A percentile compares a stretch with the other conserved stretches of the same genome.
phyloP scores from a whole-genome alignment of 2,888 invertebrate species.

The Conomelus anceps region DNA sequence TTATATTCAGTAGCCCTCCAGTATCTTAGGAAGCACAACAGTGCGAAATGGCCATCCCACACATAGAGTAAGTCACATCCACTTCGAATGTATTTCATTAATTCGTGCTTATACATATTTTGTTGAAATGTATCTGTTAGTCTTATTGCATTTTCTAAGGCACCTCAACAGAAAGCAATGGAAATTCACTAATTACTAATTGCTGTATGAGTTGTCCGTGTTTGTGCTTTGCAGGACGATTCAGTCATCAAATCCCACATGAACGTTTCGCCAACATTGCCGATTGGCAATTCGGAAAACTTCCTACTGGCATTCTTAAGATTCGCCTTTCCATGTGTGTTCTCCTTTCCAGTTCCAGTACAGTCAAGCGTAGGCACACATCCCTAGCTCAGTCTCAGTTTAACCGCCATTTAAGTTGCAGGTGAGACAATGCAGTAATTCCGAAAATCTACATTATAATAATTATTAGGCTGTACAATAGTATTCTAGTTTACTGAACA shows the following conservation, averaged over 20 bases:
- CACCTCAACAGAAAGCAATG: neutral
- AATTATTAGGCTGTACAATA: neutral
- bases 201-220: neutral
- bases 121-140: no score
- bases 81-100: no score
- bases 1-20: no score
- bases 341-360: no score
- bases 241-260: neutral
- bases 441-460: neutral
- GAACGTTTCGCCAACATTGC: neutral
- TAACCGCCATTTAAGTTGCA: neutral
- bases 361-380: neutral
- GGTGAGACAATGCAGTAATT: neutral
- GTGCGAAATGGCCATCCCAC: no score
- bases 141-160: no score
- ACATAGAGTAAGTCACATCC: no score
- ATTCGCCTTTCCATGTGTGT: neutral
- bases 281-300: neutral
- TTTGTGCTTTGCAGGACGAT: neutral
- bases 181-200: neutral
- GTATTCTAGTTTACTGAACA: neutral
- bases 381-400: no score
- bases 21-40: no score
- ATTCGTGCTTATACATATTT: no score
- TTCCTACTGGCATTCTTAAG: neutral